Percentiles rank a stretch among this genome's conserved stretches.
These are phyloP conservation scores for Drosophila orena DNA, from an alignment of 1,140 invertebrate species.

Conservation along the genomic window DNA sequence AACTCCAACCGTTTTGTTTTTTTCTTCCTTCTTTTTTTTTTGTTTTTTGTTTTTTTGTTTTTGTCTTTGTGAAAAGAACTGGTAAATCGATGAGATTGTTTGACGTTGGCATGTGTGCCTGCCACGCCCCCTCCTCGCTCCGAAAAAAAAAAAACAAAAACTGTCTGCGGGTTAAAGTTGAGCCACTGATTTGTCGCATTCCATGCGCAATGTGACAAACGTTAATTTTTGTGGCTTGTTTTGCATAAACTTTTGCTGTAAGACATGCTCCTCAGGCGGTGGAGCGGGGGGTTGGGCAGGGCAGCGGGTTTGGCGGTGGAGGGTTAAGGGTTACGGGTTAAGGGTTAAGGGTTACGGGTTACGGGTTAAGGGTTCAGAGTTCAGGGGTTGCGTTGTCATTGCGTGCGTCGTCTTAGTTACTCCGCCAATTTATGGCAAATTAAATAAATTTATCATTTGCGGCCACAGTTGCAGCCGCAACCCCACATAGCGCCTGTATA, in stretches of 20 bases:
- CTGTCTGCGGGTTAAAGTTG: slow-evolving; percentile 58
- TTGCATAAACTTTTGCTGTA: slow-evolving; percentile 76
- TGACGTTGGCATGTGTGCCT: slow-evolving; percentile 58
- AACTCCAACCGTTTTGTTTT: background rate
- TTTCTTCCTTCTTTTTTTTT: background rate
- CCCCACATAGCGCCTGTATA: background rate
- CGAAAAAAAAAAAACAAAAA: background rate
- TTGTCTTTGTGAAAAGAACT: background rate
- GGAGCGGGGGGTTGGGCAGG: no score
- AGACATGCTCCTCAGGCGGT: slow-evolving; percentile 21
- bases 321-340: background rate
- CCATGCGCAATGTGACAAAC: slow-evolving; percentile 80
- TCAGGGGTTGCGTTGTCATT: slow-evolving; percentile 52
- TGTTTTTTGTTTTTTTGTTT: background rate
- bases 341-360: slow-evolving; percentile 1
- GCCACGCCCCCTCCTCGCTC: slow-evolving; percentile 6
- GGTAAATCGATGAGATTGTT: slow-evolving; percentile 77
- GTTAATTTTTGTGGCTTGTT: slow-evolving; percentile 82
- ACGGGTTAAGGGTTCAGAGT: background rate
- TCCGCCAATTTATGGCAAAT: slow-evolving; percentile 80
- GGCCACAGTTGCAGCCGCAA: slow-evolving; percentile 17
- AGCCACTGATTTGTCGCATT: slow-evolving; percentile 80
- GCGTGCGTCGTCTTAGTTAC: slow-evolving; percentile 81
- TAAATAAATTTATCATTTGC: slow-evolving; percentile 83
- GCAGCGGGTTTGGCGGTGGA: no score